These are phyloP conservation scores for Ceyx cyanopectus DNA, from an alignment of 2,113 vertebrate species.

Conservation along the genomic window DNA sequence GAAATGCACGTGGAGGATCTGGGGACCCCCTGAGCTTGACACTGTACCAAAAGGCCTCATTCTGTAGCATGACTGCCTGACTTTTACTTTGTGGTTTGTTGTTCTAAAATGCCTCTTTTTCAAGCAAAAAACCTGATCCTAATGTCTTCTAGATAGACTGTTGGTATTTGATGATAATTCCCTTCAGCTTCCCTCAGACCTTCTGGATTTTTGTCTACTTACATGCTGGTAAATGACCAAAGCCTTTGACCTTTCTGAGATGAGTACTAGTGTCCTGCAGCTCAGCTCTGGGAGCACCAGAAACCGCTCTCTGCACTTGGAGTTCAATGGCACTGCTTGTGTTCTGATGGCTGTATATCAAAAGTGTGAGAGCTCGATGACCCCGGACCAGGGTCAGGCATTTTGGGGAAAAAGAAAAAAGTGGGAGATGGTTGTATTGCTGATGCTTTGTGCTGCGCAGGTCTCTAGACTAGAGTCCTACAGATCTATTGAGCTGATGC, in stretches of 20 bases:
- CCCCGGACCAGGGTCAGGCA: background rate
- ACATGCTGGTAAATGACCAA: background rate
- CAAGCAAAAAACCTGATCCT: background rate
- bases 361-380: background rate
- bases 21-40: background rate
- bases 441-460: background rate
- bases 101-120: background rate
- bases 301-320: background rate
- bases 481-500: background rate
- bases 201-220: background rate
- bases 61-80: background rate
- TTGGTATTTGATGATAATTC: background rate
- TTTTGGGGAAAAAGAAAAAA: background rate
- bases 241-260: background rate
- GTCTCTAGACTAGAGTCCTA: background rate
- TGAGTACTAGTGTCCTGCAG: accelerated
- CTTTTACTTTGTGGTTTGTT: background rate
- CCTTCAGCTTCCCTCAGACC: background rate
- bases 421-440: background rate
- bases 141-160: background rate
- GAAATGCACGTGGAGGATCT: background rate
- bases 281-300: background rate
- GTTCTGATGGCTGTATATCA: background rate
- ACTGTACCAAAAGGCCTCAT: background rate
- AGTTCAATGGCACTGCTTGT: background rate